Percentiles rank a stretch among this genome's conserved stretches.
phyloP scores from a whole-genome alignment of 2,113 vertebrate genomes.

The Pristiophorus japonicus region DNA sequence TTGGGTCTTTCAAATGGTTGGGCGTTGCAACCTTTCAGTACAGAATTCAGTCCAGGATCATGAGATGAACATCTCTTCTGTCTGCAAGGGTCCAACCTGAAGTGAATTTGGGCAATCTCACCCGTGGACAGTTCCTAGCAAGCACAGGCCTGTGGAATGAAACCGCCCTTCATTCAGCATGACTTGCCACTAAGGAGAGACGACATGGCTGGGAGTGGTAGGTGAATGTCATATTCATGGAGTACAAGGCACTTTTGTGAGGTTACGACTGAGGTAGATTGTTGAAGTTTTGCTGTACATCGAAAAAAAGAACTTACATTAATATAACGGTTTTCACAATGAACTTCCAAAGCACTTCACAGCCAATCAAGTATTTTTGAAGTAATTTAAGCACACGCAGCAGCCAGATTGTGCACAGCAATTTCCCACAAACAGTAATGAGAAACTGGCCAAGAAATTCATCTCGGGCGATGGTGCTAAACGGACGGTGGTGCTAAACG shows the following conservation, averaged over 20 bases:
- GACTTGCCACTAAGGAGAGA: neutral
- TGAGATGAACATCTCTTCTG: neutral
- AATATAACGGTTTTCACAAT: neutral
- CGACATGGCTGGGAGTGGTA: neutral
- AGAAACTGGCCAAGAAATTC: no score
- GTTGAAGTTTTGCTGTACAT: neutral
- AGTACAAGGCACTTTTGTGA: neutral
- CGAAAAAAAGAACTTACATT: neutral
- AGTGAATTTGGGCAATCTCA: no score
- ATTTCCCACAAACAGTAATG: no score
- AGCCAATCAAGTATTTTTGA: neutral
- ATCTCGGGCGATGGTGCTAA: no score
- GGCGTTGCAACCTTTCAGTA: no score
- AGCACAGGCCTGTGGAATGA: neutral
- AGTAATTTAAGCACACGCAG: neutral
- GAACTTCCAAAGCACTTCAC: neutral
- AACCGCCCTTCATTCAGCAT: neutral
- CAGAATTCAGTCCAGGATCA: neutral
- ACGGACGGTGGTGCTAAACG: no score
- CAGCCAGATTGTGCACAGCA: no score
- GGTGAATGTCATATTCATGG: neutral
- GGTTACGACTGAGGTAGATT: neutral
- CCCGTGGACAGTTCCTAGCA: neutral
- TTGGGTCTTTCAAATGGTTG: neutral
- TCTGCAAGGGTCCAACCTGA: neutral